Conservation (phyloP, 1,140 invertebrate genomes). For the Nautilus pompilius region DNA sequence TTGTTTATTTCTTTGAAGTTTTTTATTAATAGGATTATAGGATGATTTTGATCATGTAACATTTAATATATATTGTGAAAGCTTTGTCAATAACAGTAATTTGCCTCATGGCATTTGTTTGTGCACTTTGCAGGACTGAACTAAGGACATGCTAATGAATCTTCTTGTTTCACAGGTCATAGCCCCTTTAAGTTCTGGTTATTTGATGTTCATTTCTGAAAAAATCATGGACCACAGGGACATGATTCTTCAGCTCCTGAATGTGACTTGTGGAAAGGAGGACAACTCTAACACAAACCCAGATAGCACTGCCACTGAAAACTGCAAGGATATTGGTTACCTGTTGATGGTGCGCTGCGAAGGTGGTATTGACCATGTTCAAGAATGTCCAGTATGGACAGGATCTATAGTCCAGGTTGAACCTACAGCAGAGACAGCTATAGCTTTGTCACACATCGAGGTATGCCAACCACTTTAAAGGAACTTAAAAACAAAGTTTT, state of each 20-base stretch:
- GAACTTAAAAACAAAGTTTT: too few relatives aligned
- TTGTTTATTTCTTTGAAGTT: too few relatives aligned
- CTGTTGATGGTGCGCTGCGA: conserved; percentile 51
- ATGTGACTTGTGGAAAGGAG: conserved; percentile 53
- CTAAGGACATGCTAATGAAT: too few relatives aligned
- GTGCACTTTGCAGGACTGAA: too few relatives aligned
- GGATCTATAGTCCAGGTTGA: conserved; percentile 51
- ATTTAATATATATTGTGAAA: too few relatives aligned
- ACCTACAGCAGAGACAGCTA: conserved; percentile 57
- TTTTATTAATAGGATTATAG: too few relatives aligned
- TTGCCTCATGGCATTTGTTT: too few relatives aligned
- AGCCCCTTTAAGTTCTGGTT: conserved; percentile 50
- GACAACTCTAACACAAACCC: conserved; percentile 24
- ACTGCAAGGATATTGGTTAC: conserved; percentile 48
- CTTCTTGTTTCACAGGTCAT: too few relatives aligned
- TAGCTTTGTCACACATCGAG: conserved; percentile 56
- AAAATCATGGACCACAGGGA: conserved; percentile 35
- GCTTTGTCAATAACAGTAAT: too few relatives aligned
- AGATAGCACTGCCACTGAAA: conserved; percentile 22
- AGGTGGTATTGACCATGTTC: conserved; percentile 18
- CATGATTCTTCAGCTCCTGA: conserved; percentile 47
- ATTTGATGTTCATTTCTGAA: conserved; percentile 57
- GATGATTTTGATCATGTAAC: too few relatives aligned
- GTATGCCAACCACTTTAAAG: conserved; percentile 28
- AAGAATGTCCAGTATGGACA: conserved; percentile 44